A percentile compares a stretch with the other conserved stretches of the same genome.
These are phyloP conservation scores for Heliconius congener DNA, from an alignment of 1,140 invertebrate species.

Conservation along the genomic window DNA sequence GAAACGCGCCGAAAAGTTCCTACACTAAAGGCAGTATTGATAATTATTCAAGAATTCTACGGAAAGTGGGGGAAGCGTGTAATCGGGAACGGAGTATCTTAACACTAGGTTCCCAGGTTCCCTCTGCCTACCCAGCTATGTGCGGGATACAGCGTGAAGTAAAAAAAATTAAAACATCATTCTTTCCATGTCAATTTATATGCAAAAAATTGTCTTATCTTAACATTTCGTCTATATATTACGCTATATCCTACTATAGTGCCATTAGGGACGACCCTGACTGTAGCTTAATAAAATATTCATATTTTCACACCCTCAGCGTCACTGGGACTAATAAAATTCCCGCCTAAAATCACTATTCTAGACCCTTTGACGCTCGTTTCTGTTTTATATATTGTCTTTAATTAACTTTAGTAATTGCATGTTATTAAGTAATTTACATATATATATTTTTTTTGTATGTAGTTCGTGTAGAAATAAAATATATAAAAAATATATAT, in stretches of 20 bases:
- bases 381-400: slow-evolving; percentile 16
- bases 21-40: no score
- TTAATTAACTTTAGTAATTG: slow-evolving; percentile 10
- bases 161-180: no score
- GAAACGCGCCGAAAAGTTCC: no score
- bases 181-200: slow-evolving; percentile 6
- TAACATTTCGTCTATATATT: slow-evolving; percentile 13
- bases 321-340: slow-evolving; percentile 29
- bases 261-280: slow-evolving; percentile 16
- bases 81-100: no score
- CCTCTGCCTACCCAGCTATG: no score
- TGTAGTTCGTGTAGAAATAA: no score
- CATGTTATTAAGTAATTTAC: background rate
- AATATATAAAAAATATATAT: no score
- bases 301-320: slow-evolving; percentile 30
- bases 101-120: no score
- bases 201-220: background rate
- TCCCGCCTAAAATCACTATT: slow-evolving; percentile 15
- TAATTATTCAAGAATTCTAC: no score
- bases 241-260: slow-evolving; percentile 4
- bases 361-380: slow-evolving; percentile 21
- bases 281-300: slow-evolving; percentile 25
- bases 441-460: background rate
- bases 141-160: no score
- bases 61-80: no score